Conservation (phyloP, 2,113 vertebrate genomes). For the Thamnaconus septentrionalis region DNA sequence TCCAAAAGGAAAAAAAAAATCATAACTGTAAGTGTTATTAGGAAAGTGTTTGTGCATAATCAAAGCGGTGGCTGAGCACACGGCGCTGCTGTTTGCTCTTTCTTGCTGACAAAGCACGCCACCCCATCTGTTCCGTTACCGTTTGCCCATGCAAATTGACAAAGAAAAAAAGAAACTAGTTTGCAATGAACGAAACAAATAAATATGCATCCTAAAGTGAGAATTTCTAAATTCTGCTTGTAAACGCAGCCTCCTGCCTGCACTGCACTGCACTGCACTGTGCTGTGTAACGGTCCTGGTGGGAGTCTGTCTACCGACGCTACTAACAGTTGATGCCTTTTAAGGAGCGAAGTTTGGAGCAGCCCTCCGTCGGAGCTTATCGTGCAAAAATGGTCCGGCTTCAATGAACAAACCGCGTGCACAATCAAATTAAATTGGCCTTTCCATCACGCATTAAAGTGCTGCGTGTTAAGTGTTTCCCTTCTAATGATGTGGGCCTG, state of each 20-base stretch:
- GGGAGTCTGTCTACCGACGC: conserved; percentile 54
- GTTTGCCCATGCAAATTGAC: too few relatives aligned
- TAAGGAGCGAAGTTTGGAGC: conserved; percentile 48
- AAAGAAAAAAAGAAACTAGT: too few relatives aligned
- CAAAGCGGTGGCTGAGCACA: too few relatives aligned
- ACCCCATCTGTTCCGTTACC: too few relatives aligned
- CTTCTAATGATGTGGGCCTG: conserved; percentile 49
- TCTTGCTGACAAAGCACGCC: too few relatives aligned
- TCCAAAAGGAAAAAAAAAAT: too few relatives aligned
- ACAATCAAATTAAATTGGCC: conserved; percentile 66
- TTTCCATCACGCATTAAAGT: conserved; percentile 64
- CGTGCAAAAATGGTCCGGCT: conserved; percentile 54
- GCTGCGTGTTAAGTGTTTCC: conserved; percentile 51
- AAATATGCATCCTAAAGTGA: too few relatives aligned
- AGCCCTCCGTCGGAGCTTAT: conserved; percentile 33
- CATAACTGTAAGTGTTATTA: too few relatives aligned
- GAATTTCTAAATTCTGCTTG: too few relatives aligned
- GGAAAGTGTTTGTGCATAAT: too few relatives aligned
- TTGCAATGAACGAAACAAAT: too few relatives aligned
- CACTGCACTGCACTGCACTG: conserved; percentile 5
- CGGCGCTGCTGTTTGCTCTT: too few relatives aligned
- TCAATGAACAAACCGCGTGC: conserved; percentile 64
- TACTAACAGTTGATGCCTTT: conserved; percentile 55
- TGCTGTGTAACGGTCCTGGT: conserved; percentile 40
- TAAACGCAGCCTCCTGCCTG: neutral